Percentiles rank a stretch among this genome's conserved stretches.
These are phyloP conservation scores for Sminthopsis crassicaudata DNA, from an alignment of 2,113 vertebrate species.

Conservation along the genomic window DNA sequence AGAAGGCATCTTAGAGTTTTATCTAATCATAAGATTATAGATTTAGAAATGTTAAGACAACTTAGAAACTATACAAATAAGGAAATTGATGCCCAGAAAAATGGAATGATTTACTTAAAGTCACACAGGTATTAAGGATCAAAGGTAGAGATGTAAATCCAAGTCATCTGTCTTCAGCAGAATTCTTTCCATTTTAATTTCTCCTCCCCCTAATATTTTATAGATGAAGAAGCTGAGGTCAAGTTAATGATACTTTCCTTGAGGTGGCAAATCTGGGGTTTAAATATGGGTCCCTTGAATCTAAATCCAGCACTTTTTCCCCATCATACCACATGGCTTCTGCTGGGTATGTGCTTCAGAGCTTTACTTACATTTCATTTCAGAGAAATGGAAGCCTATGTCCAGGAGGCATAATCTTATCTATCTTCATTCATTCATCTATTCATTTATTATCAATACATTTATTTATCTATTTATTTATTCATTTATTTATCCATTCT, in stretches of 20 bases:
- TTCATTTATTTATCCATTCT: neutral
- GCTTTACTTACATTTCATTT: neutral
- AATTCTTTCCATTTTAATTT: neutral
- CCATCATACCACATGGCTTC: neutral
- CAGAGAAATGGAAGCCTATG: neutral
- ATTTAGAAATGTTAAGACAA: neutral
- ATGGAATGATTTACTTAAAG: neutral
- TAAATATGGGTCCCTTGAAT: neutral
- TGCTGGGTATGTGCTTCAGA: neutral
- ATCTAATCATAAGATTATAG: neutral
- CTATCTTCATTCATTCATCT: neutral
- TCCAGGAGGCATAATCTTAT: neutral
- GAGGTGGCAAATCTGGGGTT: neutral
- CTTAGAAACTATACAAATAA: neutral
- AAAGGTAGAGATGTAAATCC: neutral
- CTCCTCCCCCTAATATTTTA: neutral
- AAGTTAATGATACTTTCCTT: neutral
- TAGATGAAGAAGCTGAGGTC: neutral
- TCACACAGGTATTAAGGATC: neutral
- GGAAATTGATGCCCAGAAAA: neutral
- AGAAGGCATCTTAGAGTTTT: neutral
- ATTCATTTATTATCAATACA: too few species aligned
- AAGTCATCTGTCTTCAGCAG: neutral
- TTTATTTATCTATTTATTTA: too few species aligned
- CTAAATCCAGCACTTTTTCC: neutral